Evolutionary conservation across 2,888 invertebrate genomes (phyloP).

Genomic region (Cataglyphis albicans): DNA sequence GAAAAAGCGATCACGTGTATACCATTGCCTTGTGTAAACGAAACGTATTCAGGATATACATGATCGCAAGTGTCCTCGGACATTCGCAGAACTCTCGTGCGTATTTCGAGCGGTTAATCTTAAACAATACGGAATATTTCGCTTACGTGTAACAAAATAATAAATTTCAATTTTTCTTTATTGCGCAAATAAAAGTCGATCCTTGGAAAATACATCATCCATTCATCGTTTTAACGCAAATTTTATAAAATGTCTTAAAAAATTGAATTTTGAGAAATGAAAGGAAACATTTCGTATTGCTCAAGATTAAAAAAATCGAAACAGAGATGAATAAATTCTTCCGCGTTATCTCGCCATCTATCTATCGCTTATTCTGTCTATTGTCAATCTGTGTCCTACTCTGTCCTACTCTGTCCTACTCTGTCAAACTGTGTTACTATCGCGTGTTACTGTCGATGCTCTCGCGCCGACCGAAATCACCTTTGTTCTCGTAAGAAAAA

Average conservation of each 20-base stretch:
- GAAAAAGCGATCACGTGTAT: not conserved
- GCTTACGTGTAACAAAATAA: not conserved
- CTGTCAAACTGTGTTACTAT: constrained; percentile 15
- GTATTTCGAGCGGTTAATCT: constrained; percentile 13
- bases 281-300: constrained; percentile 7
- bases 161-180: constrained; percentile 1
- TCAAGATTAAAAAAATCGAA: constrained; percentile 23
- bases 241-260: constrained; percentile 2
- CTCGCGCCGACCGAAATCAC: not conserved
- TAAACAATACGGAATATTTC: constrained; percentile 8
- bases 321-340: constrained; percentile 18
- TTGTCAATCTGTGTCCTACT: constrained; percentile 28
- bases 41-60: not conserved
- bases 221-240: not conserved
- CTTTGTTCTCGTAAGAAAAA: constrained; percentile 39
- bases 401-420: not conserved
- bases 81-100: constrained; percentile 2
- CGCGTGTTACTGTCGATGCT: constrained; percentile 13
- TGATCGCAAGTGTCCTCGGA: not conserved
- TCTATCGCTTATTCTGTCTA: constrained; percentile 31
- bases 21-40: not conserved
- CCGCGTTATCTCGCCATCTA: constrained; percentile 11
- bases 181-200: not conserved
- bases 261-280: not conserved
- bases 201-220: not conserved